Evolutionary conservation across 2,888 invertebrate genomes (phyloP).

Genomic region (Drosophila colorata): DNA sequence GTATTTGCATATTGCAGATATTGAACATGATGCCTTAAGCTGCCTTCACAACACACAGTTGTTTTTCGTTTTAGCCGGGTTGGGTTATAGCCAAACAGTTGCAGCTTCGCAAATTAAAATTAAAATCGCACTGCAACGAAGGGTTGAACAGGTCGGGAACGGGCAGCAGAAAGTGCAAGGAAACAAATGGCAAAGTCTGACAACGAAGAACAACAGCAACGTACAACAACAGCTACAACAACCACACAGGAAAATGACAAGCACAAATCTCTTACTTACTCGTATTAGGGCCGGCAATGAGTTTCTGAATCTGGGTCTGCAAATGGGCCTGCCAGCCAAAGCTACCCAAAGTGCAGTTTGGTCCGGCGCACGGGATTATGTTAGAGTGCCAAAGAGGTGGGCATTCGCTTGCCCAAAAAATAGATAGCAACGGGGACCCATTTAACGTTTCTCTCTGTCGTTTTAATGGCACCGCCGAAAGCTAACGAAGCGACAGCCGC

Average conservation of each 20-base stretch:
- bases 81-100: background rate
- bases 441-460: background rate
- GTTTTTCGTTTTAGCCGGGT: slow-evolving; percentile 1
- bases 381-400: slow-evolving; percentile 56
- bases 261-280: slow-evolving; percentile 40
- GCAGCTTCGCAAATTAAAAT: slow-evolving; percentile 10
- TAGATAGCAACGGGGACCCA: slow-evolving; percentile 22
- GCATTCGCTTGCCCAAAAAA: slow-evolving; percentile 3
- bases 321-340: slow-evolving; percentile 20
- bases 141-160: background rate
- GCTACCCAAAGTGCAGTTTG: slow-evolving; percentile 39
- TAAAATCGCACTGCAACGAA: background rate
- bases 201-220: background rate
- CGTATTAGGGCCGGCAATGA: slow-evolving; percentile 15
- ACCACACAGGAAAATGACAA: slow-evolving; percentile 12
- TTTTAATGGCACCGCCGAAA: slow-evolving; percentile 32
- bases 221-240: background rate
- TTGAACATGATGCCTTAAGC: slow-evolving; percentile 9
- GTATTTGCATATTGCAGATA: background rate
- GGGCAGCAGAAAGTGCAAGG: background rate
- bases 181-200: background rate
- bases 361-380: slow-evolving; percentile 26
- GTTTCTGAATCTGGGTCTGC: background rate
- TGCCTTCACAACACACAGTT: slow-evolving; percentile 6
- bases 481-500: slow-evolving; percentile 12